Base-by-base conservation (phyloP, 1,140 invertebrate species). In the Drosophila novamexicana region DNA sequence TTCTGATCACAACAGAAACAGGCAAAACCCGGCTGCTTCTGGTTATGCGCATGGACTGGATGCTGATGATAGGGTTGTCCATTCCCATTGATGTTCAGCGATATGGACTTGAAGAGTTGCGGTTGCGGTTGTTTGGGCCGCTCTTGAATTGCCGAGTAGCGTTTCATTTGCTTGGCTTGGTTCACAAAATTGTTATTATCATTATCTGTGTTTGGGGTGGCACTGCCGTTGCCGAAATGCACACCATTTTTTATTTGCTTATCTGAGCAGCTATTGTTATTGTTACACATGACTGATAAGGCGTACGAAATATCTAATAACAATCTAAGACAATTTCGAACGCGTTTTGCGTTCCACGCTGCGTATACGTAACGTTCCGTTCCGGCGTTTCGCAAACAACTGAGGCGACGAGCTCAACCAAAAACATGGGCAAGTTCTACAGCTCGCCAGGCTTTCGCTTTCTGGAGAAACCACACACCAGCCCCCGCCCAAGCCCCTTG, bases 201-300 rank as follows among this genome's bases (percentile, higher is more conserved):
- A 62, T 79, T 70, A 77, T 81, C 66, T 49, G 58, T 58, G 34
- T 49, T 12, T 18, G 9, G 42, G 53, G 47, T 52, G 56, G 61
- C 22, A 63, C 39, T 53, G 59, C 44, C 75, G 53, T 75, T 36
- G 7, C 64, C 69, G 40, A 72, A 79, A 57, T 86, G 78, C 32
- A 86, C 66, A 74, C 80, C 75, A 70, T 77, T 88, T 61, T 79
- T 57, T 58, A 40, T 61, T 39, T 72, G 56, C 54, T 89, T 88
- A 89, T 88, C 84, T 64, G 40, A 32, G 42, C 39, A 62, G 47
- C 49, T 73, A 53, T 85, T 86, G 70, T 88, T 78, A 63, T 89
- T 88, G 47, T 82, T 88, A 79, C 83, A 88, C 84, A 88, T 88
- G 65, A 40, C 62, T 64, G 67, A 72, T 79, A 78, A 86, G 62